Percentiles rank a stretch among this genome's conserved stretches.
These are phyloP conservation scores for Eilema griseolum DNA, from an alignment of 2,888 invertebrate species.

Conservation along the genomic window DNA sequence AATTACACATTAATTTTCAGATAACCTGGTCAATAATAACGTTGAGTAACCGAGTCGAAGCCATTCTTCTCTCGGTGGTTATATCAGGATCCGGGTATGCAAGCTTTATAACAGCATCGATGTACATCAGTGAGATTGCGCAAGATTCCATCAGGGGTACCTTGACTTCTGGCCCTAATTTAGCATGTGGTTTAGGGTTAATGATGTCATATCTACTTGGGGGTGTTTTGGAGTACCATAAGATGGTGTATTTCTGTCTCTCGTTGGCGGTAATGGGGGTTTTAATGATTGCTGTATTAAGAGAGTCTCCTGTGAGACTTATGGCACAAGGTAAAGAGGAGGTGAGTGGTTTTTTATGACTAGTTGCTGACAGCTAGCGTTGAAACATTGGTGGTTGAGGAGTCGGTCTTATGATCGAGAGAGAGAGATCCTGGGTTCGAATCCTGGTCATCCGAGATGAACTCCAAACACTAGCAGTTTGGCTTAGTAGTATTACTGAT, in stretches of 20 bases:
- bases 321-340: conserved; percentile 4
- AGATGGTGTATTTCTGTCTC: conserved; percentile 1
- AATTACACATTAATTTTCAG: not conserved
- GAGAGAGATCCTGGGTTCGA: no score
- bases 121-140: conserved; percentile 54
- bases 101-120: not conserved
- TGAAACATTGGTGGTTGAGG: no score
- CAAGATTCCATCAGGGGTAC: conserved; percentile 58
- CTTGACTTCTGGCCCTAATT: conserved; percentile 41
- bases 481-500: no score
- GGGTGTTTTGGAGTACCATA: not conserved
- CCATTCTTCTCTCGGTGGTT: not conserved
- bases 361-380: no score
- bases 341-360: not conserved
- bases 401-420: no score
- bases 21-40: conserved; percentile 7
- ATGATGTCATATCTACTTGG: conserved; percentile 14
- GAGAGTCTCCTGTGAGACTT: conserved; percentile 5
- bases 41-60: not conserved
- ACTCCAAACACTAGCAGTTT: no score
- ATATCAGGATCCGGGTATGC: not conserved
- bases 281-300: not conserved
- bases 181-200: not conserved
- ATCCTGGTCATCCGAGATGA: no score
- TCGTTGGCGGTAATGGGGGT: not conserved